phyloP scores from a whole-genome alignment of 1,140 invertebrate genomes.

The Drosophila arizonae region DNA sequence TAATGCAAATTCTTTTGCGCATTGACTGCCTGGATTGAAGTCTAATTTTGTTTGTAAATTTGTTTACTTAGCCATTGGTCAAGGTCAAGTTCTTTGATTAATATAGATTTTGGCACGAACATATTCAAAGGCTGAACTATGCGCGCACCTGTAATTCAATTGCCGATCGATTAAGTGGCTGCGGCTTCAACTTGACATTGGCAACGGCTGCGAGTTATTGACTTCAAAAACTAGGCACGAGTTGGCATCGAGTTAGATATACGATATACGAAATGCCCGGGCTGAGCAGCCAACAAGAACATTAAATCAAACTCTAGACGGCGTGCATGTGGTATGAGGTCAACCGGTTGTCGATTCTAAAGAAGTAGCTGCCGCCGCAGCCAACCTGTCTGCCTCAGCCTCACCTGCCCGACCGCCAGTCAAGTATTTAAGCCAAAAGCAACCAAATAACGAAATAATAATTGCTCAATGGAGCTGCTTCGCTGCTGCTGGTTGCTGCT shows the following conservation, averaged over 20 bases:
- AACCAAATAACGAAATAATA: neutral
- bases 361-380: slow-evolving; percentile 25
- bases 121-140: slow-evolving; percentile 1
- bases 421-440: neutral
- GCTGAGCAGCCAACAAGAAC: slow-evolving; percentile 58
- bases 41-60: neutral
- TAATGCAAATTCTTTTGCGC: too few species aligned
- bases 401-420: neutral
- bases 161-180: neutral
- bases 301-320: slow-evolving; percentile 50
- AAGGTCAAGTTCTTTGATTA: slow-evolving; percentile 37
- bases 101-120: neutral
- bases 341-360: slow-evolving; percentile 71
- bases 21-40: too few species aligned
- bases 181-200: slow-evolving; percentile 63
- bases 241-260: slow-evolving; percentile 14
- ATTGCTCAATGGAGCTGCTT: neutral
- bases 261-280: slow-evolving; percentile 4
- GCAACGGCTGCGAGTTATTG: slow-evolving; percentile 55
- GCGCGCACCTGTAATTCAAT: slow-evolving; percentile 47
- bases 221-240: slow-evolving; percentile 41
- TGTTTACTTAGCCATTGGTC: neutral
- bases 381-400: slow-evolving; percentile 16
- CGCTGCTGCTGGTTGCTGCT: neutral
- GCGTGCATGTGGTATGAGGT: slow-evolving; percentile 70